phyloP scores from a whole-genome alignment of 2,113 vertebrate genomes.

The Callaeas wilsoni region DNA sequence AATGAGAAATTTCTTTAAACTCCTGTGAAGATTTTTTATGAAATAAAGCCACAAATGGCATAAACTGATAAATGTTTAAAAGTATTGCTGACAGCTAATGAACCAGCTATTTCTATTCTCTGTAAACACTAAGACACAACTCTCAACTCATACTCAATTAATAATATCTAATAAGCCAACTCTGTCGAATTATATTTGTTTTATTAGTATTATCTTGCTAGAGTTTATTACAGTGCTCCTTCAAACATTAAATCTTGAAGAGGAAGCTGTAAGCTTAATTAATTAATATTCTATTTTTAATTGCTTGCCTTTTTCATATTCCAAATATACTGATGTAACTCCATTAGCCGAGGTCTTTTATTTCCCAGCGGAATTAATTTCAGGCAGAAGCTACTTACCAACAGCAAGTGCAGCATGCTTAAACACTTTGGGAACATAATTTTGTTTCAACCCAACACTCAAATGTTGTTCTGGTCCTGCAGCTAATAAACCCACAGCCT shows the following conservation, averaged over 20 bases:
- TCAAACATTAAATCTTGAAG: conserved; percentile 31
- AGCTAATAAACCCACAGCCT: background rate
- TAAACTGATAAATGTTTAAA: background rate
- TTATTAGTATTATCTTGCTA: conserved; percentile 15
- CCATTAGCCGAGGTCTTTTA: background rate
- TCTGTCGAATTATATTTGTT: conserved; percentile 17
- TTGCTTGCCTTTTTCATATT: conserved; percentile 25
- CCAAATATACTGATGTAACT: background rate
- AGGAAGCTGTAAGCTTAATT: conserved; percentile 12
- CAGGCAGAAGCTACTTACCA: background rate
- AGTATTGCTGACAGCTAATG: background rate
- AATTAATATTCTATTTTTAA: conserved; percentile 44
- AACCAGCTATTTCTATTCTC: background rate
- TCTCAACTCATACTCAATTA: background rate
- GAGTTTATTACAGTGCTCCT: conserved; percentile 13
- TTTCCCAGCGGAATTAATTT: conserved; percentile 12
- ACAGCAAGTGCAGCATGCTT: background rate
- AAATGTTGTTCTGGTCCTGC: background rate
- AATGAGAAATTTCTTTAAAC: background rate
- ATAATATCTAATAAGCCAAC: background rate
- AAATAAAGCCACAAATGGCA: background rate
- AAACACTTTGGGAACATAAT: background rate
- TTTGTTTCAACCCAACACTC: background rate
- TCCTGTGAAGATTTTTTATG: background rate
- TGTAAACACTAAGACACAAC: background rate